Conservation (phyloP, 1,140 invertebrate species). For the Drosophila quadrilineata region DNA sequence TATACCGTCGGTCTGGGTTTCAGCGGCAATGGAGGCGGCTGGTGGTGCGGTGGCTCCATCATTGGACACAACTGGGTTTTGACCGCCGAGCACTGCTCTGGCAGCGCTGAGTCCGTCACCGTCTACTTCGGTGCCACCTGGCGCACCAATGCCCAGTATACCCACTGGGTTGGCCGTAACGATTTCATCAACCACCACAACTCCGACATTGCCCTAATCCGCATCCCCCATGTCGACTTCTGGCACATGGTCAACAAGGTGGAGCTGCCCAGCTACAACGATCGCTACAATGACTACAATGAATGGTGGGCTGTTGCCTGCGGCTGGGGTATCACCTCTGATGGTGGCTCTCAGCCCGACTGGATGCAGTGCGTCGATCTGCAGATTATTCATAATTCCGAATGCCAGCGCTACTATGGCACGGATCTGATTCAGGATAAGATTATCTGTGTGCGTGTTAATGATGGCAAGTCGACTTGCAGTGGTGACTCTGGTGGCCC, state of each 20-base stretch:
- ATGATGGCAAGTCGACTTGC: slow-evolving; percentile 56
- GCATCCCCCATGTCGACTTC: slow-evolving; percentile 35
- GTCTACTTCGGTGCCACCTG: slow-evolving; percentile 51
- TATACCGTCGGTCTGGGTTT: slow-evolving; percentile 82
- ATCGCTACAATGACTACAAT: slow-evolving; percentile 28
- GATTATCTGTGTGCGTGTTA: slow-evolving; percentile 48
- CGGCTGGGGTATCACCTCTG: slow-evolving; percentile 41
- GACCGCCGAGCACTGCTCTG: slow-evolving; percentile 68
- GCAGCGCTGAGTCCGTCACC: slow-evolving; percentile 37
- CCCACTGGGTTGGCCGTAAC: slow-evolving; percentile 28
- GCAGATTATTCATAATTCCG: slow-evolving; percentile 37
- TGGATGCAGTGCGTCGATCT: slow-evolving; percentile 49
- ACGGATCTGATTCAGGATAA: slow-evolving; percentile 21
- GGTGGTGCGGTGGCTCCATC: slow-evolving; percentile 84
- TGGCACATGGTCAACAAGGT: slow-evolving; percentile 38
- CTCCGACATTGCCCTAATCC: slow-evolving; percentile 43
- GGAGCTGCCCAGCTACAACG: slow-evolving; percentile 39
- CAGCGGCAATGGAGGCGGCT: slow-evolving; percentile 78
- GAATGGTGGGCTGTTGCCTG: slow-evolving; percentile 36
- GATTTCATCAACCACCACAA: slow-evolving; percentile 40
- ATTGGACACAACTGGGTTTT: slow-evolving; percentile 83
- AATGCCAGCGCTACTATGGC: slow-evolving; percentile 54
- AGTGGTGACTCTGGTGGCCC: slow-evolving; percentile 83
- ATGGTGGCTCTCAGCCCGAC: slow-evolving; percentile 26
- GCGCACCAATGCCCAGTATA: slow-evolving; percentile 40